Conservation (phyloP, 1,140 invertebrate species). For the Conopomorpha cramerella region DNA sequence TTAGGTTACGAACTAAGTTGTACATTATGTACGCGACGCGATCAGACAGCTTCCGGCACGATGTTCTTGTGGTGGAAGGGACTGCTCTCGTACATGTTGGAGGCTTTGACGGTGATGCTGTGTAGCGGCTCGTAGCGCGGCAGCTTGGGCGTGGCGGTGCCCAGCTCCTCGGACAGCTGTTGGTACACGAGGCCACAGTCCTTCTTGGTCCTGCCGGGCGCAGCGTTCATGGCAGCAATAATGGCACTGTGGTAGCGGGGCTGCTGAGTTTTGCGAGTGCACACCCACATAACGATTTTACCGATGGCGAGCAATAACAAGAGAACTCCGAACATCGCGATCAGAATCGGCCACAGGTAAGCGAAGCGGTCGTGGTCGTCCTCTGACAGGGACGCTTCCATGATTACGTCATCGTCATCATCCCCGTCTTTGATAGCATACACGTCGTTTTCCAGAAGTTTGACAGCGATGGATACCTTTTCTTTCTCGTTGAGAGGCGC, state of each 20-base stretch:
- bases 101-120: constrained; percentile 60
- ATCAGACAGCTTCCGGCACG: constrained; percentile 66
- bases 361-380: constrained; percentile 50
- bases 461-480: constrained; percentile 43
- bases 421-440: constrained; percentile 29
- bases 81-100: constrained; percentile 64
- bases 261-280: constrained; percentile 56
- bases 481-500: constrained; percentile 27
- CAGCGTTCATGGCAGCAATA: constrained; percentile 40
- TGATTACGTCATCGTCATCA: constrained; percentile 41
- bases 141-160: constrained; percentile 62
- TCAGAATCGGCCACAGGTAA: constrained; percentile 51
- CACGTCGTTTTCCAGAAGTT: constrained; percentile 38
- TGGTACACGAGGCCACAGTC: constrained; percentile 63
- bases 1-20: constrained; percentile 21
- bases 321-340: constrained; percentile 46
- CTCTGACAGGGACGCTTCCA: constrained; percentile 29
- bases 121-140: constrained; percentile 59
- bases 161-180: constrained; percentile 63
- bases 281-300: constrained; percentile 51
- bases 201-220: constrained; percentile 44
- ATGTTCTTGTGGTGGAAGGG: constrained; percentile 68
- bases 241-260: constrained; percentile 53
- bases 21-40: constrained; percentile 16
- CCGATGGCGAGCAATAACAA: constrained; percentile 53